These are phyloP conservation scores for Cepaea hortensis DNA, from an alignment of 2,888 invertebrate species.

Conservation along the genomic window DNA sequence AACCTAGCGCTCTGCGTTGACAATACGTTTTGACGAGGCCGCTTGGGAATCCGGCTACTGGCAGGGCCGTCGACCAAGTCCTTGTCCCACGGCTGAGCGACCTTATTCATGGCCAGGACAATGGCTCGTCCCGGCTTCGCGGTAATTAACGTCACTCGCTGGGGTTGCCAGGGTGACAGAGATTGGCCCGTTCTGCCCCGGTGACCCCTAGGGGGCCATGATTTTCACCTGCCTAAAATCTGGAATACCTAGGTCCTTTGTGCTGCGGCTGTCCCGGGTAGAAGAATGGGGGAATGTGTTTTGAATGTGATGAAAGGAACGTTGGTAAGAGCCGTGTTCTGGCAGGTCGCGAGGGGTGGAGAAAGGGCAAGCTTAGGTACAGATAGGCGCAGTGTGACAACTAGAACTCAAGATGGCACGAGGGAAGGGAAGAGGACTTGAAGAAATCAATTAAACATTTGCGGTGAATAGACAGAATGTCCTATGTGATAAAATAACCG, in stretches of 20 bases:
- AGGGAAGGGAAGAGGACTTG: no score
- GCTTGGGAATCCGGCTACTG: neutral
- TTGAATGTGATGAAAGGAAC: neutral
- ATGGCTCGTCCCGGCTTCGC: neutral
- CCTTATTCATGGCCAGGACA: slow-evolving; percentile 12
- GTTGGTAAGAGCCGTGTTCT: neutral
- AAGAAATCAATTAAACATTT: no score
- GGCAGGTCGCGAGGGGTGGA: neutral
- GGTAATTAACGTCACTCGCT: slow-evolving; percentile 38
- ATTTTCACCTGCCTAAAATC: slow-evolving; percentile 22
- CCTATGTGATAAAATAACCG: no score
- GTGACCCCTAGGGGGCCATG: neutral
- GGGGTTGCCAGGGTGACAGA: slow-evolving; percentile 9
- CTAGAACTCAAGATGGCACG: no score
- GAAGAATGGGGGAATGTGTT: neutral
- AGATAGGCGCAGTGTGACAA: no score
- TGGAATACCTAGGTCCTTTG: neutral
- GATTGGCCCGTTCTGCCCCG: slow-evolving; percentile 21
- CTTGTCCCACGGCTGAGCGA: slow-evolving; percentile 1
- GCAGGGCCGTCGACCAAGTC: neutral
- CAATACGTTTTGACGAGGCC: neutral
- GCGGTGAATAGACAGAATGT: no score
- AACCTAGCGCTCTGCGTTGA: neutral
- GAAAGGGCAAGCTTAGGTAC: no score
- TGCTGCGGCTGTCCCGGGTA: neutral